phyloP scores from a whole-genome alignment of 2,797 vertebrate species.

The Takifugu rubripes region DNA sequence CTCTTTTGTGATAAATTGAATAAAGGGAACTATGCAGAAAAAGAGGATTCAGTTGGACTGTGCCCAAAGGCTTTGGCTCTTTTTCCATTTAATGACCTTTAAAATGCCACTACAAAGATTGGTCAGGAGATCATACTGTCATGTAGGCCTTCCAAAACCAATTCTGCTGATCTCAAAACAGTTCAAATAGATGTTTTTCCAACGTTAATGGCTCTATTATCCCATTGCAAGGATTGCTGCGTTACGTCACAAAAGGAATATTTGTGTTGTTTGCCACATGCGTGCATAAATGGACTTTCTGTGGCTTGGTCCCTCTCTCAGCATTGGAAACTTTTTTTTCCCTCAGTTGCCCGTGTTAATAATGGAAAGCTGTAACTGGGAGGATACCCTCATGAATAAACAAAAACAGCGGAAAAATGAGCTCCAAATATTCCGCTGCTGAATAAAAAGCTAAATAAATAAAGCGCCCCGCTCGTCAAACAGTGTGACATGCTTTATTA shows the following conservation, averaged over 20 bases:
- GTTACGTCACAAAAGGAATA: no score
- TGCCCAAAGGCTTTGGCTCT: no score
- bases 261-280: neutral
- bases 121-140: no score
- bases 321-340: constrained; percentile 40
- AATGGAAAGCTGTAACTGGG: constrained; percentile 66
- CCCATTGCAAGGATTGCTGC: no score
- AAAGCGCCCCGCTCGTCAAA: constrained; percentile 37
- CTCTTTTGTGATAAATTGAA: neutral
- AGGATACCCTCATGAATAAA: constrained; percentile 65
- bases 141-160: no score
- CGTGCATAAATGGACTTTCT: constrained; percentile 13
- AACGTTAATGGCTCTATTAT: neutral
- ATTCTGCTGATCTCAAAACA: no score
- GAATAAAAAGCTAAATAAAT: constrained; percentile 35
- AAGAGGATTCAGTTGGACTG: no score
- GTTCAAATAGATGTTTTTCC: neutral
- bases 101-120: neutral
- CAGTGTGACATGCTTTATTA: constrained; percentile 58
- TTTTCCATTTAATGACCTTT: constrained; percentile 4
- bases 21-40: no score
- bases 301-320: constrained; percentile 20
- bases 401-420: constrained; percentile 80
- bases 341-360: constrained; percentile 51
- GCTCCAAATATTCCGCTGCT: constrained; percentile 73